Evolutionary conservation across 2,113 vertebrate genomes (phyloP).

Genomic region (Phaethon lepturus): DNA sequence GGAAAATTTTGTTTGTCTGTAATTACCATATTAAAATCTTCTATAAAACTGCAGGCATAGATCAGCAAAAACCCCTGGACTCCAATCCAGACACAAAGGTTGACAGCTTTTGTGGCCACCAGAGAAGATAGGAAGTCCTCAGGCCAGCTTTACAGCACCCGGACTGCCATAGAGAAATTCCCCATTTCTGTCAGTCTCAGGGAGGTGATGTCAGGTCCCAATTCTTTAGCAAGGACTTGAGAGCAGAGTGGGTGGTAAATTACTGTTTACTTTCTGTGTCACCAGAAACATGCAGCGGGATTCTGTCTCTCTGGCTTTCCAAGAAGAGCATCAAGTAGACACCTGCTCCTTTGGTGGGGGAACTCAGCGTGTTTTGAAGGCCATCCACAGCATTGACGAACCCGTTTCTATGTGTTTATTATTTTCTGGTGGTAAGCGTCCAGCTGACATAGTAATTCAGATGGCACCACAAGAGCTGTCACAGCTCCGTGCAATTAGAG

Average conservation of each 20-base stretch:
- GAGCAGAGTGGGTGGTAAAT: slow-evolving; percentile 19
- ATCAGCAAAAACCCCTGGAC: not conserved
- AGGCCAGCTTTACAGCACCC: not conserved
- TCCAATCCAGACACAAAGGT: not conserved
- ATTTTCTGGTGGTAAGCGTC: not conserved
- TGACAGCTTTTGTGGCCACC: not conserved
- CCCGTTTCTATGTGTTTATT: not conserved
- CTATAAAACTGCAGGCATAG: not conserved
- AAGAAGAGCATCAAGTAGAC: not conserved
- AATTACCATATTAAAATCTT: not conserved
- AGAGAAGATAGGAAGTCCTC: not conserved
- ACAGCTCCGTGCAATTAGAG: not conserved
- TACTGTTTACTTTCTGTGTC: not conserved
- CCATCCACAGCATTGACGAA: not conserved
- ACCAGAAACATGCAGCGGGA: not conserved
- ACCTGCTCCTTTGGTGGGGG: not conserved
- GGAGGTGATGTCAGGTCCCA: not conserved
- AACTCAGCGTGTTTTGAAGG: fast-evolving
- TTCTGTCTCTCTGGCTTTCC: not conserved
- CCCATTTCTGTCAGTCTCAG: not conserved
- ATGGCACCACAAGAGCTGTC: not conserved
- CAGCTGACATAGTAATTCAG: not conserved
- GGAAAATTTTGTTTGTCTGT: not conserved
- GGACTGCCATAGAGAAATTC: not conserved
- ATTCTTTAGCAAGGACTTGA: not conserved